Conservation (phyloP, 2,797 vertebrate genomes). For the Smutsia temminckii region DNA sequence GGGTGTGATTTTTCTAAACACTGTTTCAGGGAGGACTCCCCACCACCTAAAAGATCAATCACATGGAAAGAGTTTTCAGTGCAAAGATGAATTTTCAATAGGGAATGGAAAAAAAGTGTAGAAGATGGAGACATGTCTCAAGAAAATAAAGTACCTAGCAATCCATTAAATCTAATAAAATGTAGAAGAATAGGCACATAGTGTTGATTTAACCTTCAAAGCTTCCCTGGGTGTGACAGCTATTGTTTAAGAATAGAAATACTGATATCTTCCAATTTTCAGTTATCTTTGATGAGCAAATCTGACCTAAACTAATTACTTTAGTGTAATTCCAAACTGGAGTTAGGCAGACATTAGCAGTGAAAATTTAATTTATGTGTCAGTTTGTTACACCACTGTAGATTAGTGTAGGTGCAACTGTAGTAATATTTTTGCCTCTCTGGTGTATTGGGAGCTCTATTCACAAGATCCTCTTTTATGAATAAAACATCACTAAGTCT, state of each 20-base stretch:
- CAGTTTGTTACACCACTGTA: conserved; percentile 73
- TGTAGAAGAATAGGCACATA: not conserved
- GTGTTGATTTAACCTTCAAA: not conserved
- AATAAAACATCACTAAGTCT: conserved; percentile 82
- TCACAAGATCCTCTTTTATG: conserved; percentile 73
- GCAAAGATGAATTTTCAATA: not conserved
- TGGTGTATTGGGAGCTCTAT: conserved; percentile 61
- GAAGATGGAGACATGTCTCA: not conserved
- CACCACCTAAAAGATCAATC: not conserved
- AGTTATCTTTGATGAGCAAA: conserved; percentile 59
- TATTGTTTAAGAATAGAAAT: not conserved
- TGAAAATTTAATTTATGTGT: conserved; percentile 79
- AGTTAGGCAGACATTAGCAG: conserved; percentile 69
- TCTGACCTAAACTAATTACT: conserved; percentile 72
- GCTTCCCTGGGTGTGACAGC: not conserved
- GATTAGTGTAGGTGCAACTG: conserved; percentile 66
- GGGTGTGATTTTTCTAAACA: not conserved
- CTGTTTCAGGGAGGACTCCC: not conserved
- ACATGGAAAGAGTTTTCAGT: not conserved
- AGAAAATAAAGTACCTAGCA: not conserved
- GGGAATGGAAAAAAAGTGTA: not conserved
- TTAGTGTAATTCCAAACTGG: conserved; percentile 63
- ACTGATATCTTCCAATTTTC: not conserved
- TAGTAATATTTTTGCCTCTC: conserved; percentile 71
- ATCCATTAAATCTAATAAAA: not conserved